A percentile compares a stretch with the other conserved stretches of the same genome.
Evolutionary conservation across 1,140 invertebrate species (phyloP).

Genomic region (Bombus polaris): DNA sequence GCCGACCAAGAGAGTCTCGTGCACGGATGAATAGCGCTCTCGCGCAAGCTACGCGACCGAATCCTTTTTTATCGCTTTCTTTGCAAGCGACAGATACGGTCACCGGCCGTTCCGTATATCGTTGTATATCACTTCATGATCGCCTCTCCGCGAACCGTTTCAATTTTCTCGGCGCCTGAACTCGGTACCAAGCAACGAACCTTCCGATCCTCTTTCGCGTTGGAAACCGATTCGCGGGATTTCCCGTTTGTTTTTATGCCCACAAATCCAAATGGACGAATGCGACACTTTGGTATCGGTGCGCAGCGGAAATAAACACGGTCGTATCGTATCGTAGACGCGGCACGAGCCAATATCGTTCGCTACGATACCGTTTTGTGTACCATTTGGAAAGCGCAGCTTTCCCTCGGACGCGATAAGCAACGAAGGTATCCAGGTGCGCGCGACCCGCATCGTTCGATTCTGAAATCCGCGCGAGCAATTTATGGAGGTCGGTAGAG

Average conservation of each 20-base stretch:
- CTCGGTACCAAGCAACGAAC: no score
- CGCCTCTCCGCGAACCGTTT: not conserved
- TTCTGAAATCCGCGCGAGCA: not conserved
- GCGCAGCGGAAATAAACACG: not conserved
- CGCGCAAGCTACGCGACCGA: conserved; percentile 38
- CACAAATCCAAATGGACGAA: not conserved
- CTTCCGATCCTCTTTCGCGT: not conserved
- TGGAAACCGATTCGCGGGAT: not conserved
- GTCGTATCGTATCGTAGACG: conserved; percentile 1
- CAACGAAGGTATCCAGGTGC: conserved; percentile 23
- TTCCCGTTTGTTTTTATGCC: not conserved
- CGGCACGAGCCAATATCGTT: not conserved
- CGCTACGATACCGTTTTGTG: not conserved
- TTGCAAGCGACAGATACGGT: conserved; percentile 27
- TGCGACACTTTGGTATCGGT: not conserved
- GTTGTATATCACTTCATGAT: not conserved
- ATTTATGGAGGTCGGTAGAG: not conserved
- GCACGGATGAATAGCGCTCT: conserved; percentile 46
- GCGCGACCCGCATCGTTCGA: not conserved
- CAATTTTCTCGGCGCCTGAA: not conserved
- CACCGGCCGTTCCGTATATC: not conserved
- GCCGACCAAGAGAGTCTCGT: conserved; percentile 11
- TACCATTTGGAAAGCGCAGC: not conserved
- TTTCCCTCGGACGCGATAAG: not conserved
- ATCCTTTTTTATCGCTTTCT: conserved; percentile 30